These are phyloP conservation scores for Geotrupes spiniger DNA, from an alignment of 2,888 invertebrate species.

Conservation along the genomic window DNA sequence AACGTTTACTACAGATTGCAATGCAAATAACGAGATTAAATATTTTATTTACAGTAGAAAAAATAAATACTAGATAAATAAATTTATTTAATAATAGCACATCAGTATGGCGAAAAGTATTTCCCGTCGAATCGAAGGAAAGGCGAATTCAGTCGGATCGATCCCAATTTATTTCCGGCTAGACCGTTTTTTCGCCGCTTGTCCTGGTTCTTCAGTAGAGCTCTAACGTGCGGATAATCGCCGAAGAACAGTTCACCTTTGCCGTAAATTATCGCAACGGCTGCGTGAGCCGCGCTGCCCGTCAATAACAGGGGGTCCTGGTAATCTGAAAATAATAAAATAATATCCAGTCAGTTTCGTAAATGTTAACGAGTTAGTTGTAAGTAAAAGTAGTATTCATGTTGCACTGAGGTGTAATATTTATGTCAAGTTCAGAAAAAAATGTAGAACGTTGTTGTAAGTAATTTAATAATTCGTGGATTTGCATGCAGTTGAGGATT, in stretches of 20 bases:
- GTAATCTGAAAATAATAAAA: conserved; percentile 39
- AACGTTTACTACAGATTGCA: too few species aligned
- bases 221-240: conserved; percentile 63
- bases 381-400: too few species aligned
- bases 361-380: too few species aligned
- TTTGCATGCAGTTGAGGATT: too few species aligned
- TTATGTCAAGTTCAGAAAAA: neutral
- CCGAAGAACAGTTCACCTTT: conserved; percentile 62
- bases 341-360: too few species aligned
- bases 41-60: conserved; percentile 9
- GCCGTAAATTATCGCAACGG: conserved; percentile 55
- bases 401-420: too few species aligned
- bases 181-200: conserved; percentile 59
- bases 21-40: too few species aligned
- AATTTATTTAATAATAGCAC: neutral
- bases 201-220: conserved; percentile 61
- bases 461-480: too few species aligned
- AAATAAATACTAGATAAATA: neutral
- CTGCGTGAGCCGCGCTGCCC: conserved; percentile 58
- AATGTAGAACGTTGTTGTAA: neutral
- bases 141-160: conserved; percentile 61
- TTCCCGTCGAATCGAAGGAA: conserved; percentile 49
- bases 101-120: too few species aligned
- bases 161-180: conserved; percentile 59
- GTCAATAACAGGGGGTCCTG: conserved; percentile 61